Conservation (phyloP, 2,113 vertebrate genomes). For the Ailurus styani region DNA sequence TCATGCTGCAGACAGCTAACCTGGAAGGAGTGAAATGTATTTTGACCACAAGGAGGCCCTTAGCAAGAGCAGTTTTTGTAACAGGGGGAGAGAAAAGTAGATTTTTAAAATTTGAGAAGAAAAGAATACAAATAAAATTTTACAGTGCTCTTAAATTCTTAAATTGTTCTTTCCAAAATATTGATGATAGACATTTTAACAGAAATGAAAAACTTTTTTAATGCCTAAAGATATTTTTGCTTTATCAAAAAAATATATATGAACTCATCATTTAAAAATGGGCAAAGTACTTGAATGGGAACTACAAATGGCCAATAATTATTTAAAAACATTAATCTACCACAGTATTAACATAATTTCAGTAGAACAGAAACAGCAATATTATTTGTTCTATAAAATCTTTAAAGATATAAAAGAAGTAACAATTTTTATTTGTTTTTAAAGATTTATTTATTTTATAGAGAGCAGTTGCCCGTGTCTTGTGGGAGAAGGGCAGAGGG, state of each 20-base stretch:
- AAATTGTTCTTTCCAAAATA: not conserved
- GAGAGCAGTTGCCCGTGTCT: not conserved
- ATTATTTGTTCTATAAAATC: not conserved
- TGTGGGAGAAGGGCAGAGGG: not conserved
- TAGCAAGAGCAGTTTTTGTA: not conserved
- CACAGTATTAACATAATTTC: not conserved
- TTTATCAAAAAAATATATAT: not conserved
- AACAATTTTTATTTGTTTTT: not conserved
- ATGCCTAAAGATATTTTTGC: not conserved
- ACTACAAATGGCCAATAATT: not conserved
- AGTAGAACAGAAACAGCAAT: not conserved
- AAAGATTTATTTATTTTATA: not conserved
- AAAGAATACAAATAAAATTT: not conserved
- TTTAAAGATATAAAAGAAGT: not conserved
- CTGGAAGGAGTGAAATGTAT: not conserved
- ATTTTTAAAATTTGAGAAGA: not conserved
- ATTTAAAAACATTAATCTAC: not conserved
- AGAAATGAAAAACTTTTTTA: not conserved
- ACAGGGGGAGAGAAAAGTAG: not conserved
- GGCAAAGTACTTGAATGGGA: not conserved
- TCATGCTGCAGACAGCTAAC: not conserved
- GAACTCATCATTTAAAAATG: not conserved
- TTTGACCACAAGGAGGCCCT: not conserved
- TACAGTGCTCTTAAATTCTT: not conserved
- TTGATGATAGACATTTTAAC: not conserved